Conservation (phyloP, 1,140 invertebrate genomes). For the Sycobia sp. region DNA sequence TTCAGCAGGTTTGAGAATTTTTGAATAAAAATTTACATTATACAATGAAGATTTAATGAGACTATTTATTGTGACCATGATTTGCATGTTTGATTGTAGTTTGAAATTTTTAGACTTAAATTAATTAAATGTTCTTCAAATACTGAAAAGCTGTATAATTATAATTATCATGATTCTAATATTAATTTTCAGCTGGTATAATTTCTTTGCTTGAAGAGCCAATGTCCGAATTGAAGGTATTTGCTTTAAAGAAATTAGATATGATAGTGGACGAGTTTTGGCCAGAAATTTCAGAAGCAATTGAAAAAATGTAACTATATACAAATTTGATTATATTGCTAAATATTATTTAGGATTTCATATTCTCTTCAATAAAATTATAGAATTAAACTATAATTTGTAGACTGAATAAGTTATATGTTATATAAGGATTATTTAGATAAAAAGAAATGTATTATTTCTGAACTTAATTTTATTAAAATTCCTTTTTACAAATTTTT, state of each 20-base stretch:
- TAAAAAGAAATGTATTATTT: neutral
- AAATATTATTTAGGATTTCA: neutral
- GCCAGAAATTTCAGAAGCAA: constrained; percentile 97
- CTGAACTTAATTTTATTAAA: neutral
- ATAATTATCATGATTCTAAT: neutral
- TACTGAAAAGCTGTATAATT: neutral
- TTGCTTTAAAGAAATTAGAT: constrained; percentile 89
- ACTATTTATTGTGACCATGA: neutral
- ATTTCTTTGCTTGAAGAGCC: constrained; percentile 95
- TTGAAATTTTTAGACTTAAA: neutral
- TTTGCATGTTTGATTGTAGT: neutral
- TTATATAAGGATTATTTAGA: neutral
- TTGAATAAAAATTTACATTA: neutral
- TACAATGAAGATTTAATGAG: neutral
- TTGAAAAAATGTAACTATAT: constrained; percentile 86
- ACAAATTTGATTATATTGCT: neutral
- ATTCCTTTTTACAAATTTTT: too few relatives aligned
- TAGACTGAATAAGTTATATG: neutral
- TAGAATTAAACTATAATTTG: too few relatives aligned
- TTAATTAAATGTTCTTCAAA: neutral
- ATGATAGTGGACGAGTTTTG: constrained; percentile 96
- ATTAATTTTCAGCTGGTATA: constrained; percentile 78
- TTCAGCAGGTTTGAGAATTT: constrained; percentile 54
- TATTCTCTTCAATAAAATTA: too few relatives aligned
- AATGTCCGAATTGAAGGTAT: constrained; percentile 89